Conservation (phyloP, 2,888 invertebrate species). For the Agelastica alni region DNA sequence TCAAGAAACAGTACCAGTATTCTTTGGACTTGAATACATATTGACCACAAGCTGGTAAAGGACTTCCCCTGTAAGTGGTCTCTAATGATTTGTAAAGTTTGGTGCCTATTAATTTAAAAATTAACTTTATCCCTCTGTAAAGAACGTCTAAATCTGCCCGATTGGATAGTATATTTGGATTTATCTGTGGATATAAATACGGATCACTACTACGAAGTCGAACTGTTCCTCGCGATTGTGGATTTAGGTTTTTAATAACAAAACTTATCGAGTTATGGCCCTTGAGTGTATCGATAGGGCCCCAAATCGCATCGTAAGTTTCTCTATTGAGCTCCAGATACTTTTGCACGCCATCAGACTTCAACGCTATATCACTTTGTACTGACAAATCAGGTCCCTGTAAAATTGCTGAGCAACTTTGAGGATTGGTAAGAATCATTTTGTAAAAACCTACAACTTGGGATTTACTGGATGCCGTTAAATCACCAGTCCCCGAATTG, state of each 20-base stretch:
- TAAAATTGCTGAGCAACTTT: too few species aligned
- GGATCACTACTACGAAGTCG: slow-evolving; percentile 42
- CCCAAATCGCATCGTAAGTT: too few species aligned
- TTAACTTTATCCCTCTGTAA: slow-evolving; percentile 58
- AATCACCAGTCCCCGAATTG: too few species aligned
- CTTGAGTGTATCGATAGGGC: too few species aligned
- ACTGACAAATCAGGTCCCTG: too few species aligned
- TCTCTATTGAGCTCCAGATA: too few species aligned
- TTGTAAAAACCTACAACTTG: too few species aligned
- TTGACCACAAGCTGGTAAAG: slow-evolving; percentile 54
- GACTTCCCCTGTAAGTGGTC: slow-evolving; percentile 44
- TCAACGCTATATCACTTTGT: too few species aligned
- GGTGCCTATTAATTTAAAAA: slow-evolving; percentile 56
- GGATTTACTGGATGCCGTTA: too few species aligned
- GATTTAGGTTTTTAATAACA: slow-evolving; percentile 58
- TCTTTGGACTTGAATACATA: slow-evolving; percentile 61
- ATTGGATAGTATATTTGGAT: slow-evolving; percentile 67
- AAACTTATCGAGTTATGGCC: too few species aligned
- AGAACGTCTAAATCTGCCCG: slow-evolving; percentile 61
- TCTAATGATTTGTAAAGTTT: slow-evolving; percentile 60
- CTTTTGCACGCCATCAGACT: too few species aligned
- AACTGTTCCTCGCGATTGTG: slow-evolving; percentile 64
- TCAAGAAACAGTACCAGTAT: slow-evolving; percentile 69
- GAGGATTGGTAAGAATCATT: too few species aligned
- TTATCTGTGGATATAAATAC: slow-evolving; percentile 60